Conservation (phyloP, 2,888 invertebrate genomes). For the Drosophila lacicola region DNA sequence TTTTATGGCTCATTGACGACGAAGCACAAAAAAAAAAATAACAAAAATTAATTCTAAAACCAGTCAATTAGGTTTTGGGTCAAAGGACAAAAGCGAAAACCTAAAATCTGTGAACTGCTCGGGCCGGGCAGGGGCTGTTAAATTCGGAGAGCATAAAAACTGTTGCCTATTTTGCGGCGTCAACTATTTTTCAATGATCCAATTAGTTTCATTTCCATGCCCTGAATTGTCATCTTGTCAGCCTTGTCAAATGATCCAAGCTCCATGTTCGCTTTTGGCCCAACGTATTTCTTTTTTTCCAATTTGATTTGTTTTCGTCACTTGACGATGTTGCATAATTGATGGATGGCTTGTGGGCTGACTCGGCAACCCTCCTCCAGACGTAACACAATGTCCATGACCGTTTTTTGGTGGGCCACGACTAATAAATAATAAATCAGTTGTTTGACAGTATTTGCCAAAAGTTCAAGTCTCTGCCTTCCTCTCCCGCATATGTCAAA, state of each 20-base stretch:
- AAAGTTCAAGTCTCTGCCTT: conserved; percentile 35
- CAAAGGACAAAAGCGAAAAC: conserved; percentile 16
- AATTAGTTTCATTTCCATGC: conserved; percentile 54
- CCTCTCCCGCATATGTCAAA: conserved; percentile 5
- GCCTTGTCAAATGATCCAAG: conserved; percentile 61
- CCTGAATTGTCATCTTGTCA: conserved; percentile 68
- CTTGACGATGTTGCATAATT: conserved; percentile 66
- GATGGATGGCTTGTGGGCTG: conserved; percentile 65
- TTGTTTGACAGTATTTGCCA: conserved; percentile 51
- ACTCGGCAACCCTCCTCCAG: conserved; percentile 23
- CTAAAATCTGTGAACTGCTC: neutral
- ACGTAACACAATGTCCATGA: conserved; percentile 17
- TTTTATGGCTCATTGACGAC: conserved; percentile 64
- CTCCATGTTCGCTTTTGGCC: conserved; percentile 25
- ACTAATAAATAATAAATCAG: conserved; percentile 70
- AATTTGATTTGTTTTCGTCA: conserved; percentile 65
- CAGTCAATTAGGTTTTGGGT: conserved; percentile 65
- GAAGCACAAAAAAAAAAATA: conserved; percentile 21
- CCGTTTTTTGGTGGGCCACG: conserved; percentile 19
- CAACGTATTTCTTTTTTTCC: conserved; percentile 19
- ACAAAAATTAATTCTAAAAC: conserved; percentile 66
- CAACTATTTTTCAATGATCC: conserved; percentile 68
- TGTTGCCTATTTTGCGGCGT: conserved; percentile 22
- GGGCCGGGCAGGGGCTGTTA: neutral
- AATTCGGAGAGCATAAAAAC: conserved; percentile 9